These are phyloP conservation scores for Pachyseris speciosa DNA, from an alignment of 64 coral and sea anemone genomes.

Conservation along the genomic window DNA sequence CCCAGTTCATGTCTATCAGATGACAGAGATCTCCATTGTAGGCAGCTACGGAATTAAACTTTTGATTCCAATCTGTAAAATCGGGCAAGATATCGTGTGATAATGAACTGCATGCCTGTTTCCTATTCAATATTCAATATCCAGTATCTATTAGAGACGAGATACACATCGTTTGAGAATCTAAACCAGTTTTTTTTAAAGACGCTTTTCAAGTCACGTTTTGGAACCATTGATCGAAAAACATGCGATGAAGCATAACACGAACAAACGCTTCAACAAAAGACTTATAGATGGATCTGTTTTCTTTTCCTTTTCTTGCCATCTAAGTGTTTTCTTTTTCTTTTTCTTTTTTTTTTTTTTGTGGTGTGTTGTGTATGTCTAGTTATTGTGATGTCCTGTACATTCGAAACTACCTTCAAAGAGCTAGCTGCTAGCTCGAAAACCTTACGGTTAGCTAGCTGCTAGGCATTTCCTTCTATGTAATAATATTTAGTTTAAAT, in stretches of 20 bases:
- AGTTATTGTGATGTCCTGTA: too few species aligned
- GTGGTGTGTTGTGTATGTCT: too few species aligned
- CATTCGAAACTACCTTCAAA: too few species aligned
- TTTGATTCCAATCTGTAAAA: conserved; percentile 3
- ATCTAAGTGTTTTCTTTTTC: too few species aligned
- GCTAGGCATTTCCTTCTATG: too few species aligned
- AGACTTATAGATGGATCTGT: background rate
- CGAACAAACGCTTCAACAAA: too few species aligned
- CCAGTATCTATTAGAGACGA: background rate
- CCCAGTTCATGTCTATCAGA: too few species aligned
- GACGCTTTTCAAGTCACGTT: background rate
- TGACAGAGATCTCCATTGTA: background rate
- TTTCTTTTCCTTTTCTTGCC: too few species aligned
- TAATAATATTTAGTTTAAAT: too few species aligned
- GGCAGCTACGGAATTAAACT: background rate
- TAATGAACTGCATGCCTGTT: background rate
- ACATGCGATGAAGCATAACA: background rate
- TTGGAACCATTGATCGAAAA: background rate
- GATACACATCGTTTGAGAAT: background rate
- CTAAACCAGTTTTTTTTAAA: background rate
- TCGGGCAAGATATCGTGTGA: background rate
- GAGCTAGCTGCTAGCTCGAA: too few species aligned
- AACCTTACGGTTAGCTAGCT: too few species aligned
- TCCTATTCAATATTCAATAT: background rate
- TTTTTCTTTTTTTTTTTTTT: too few species aligned